Evolutionary conservation across 2,113 vertebrate species (phyloP).

Genomic region (Dinomys branickii): DNA sequence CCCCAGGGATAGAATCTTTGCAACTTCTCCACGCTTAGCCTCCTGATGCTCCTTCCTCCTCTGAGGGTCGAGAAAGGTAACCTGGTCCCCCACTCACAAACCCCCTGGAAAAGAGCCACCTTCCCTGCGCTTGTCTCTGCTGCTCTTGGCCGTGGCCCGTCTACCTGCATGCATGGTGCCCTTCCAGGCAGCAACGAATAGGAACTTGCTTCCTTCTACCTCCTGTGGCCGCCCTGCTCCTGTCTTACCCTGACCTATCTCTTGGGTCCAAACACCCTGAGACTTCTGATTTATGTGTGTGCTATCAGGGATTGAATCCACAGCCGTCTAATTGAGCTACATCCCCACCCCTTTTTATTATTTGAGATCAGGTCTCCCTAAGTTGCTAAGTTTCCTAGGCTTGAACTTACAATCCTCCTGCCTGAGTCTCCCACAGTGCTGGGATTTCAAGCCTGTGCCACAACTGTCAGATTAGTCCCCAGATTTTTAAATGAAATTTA

Average conservation of each 20-base stretch:
- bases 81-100: slow-evolving; percentile 83
- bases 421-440: neutral
- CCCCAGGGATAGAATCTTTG: slow-evolving; percentile 58
- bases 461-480: neutral
- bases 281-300: neutral
- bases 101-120: slow-evolving; percentile 73
- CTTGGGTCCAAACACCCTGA: neutral
- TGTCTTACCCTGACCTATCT: neutral
- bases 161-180: neutral
- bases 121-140: slow-evolving; percentile 29
- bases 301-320: neutral
- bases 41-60: slow-evolving; percentile 46
- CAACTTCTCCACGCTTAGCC: neutral
- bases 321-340: neutral
- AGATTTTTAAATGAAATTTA: neutral
- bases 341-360: neutral
- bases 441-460: neutral
- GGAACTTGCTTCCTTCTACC: neutral
- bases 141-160: neutral
- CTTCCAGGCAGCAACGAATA: slow-evolving; percentile 45
- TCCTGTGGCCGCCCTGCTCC: neutral
- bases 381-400: neutral
- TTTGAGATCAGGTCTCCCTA: neutral
- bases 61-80: slow-evolving; percentile 76
- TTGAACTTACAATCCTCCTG: neutral